phyloP scores from a whole-genome alignment of 2,888 invertebrate species.

The Syrphus vitripennis region DNA sequence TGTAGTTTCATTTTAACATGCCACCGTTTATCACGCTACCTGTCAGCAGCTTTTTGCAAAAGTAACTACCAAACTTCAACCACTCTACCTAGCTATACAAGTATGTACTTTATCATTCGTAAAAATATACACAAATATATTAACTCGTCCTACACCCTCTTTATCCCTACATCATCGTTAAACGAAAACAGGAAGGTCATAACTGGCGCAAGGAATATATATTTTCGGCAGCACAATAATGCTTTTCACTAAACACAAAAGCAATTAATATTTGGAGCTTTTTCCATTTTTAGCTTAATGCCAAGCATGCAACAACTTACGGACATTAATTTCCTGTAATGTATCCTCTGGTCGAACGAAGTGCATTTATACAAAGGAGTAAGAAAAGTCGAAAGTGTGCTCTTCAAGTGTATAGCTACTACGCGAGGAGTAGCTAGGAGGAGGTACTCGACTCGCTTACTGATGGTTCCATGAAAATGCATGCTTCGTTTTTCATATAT shows the following conservation, averaged over 20 bases:
- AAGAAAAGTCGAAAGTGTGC: background rate
- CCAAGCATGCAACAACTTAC: constrained; percentile 67
- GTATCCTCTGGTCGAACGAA: constrained; percentile 48
- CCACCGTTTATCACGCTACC: constrained; percentile 55
- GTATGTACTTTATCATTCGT: constrained; percentile 1
- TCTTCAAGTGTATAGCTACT: background rate
- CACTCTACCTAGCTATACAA: background rate
- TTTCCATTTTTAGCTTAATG: constrained; percentile 65
- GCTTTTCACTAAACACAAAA: constrained; percentile 58
- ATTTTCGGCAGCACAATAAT: constrained; percentile 47
- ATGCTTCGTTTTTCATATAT: background rate
- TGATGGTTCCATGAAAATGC: background rate
- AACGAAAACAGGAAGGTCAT: constrained; percentile 30
- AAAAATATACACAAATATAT: constrained; percentile 23
- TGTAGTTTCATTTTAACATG: constrained; percentile 40
- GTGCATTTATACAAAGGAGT: constrained; percentile 25
- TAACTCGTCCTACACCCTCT: background rate
- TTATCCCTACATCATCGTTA: constrained; percentile 29
- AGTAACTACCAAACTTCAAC: background rate
- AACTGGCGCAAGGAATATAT: constrained; percentile 53
- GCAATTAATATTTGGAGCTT: constrained; percentile 69
- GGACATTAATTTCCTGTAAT: constrained; percentile 67
- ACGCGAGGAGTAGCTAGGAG: background rate
- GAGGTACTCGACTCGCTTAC: background rate
- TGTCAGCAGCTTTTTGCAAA: constrained; percentile 26